Base-by-base conservation (phyloP, 2,888 invertebrate genomes). In the Dendrolimus pini region DNA sequence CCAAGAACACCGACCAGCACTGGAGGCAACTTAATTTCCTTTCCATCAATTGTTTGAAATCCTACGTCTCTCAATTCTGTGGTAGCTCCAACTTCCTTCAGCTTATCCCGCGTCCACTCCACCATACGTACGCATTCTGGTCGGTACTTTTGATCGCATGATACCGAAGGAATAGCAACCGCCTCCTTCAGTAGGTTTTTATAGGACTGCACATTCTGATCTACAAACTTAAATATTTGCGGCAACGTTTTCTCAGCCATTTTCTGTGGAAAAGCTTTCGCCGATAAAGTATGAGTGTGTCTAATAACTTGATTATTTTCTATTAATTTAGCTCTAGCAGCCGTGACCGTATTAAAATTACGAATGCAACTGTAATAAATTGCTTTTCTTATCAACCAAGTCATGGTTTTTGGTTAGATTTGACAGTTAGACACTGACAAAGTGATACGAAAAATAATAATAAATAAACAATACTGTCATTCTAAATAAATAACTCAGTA, bases 101-200 rank as follows among this genome's bases (percentile, higher is more conserved):
- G 79, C 74, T 93, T 94, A 0, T 91, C 88, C 58, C 93, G 93
- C 56, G 93, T 93, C 96, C 97, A 98, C 64, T 96, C 89, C 41
- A 97, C 93, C 98, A 99, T 98, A 67, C 93, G 93, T 13, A 94
- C 88, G 65, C 97, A 94, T 65, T 99, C 98, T 13, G 88, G 84
- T 55, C 99, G 93, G 64, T 93, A 93, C 61, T 96, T 95, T 6
- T 95, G 93, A 94, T 96, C 97, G 74, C 97, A 95, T 41, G 99
- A 99, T n/a, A 99, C 98, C 7, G 98, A 98, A 69, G 96, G 95
- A 74, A 99, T 99, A 3, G 96, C 96, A 41, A 99, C 98, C 1
- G 96, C 96, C 74, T 97, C 96, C 58, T 93, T 93, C 59, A 99
- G 89, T 62, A 94, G 93, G 55, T 94, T 89, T 61, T 99, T 95